phyloP scores from a whole-genome alignment of 2,888 invertebrate genomes.

The Mongoloraphidia duomilia region DNA sequence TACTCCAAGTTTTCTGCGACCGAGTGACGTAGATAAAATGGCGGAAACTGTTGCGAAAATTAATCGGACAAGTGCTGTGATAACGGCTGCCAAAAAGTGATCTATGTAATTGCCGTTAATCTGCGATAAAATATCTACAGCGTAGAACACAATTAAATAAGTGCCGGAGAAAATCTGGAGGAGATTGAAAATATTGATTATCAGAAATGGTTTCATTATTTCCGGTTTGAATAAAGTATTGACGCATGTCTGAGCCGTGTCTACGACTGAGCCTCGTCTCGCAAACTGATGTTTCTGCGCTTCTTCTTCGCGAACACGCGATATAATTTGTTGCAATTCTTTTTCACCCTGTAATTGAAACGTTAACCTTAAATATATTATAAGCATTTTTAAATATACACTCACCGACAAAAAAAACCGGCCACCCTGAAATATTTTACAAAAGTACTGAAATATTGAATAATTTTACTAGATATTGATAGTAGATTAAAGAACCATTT shows the following conservation, averaged over 20 bases:
- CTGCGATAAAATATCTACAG: constrained; percentile 54
- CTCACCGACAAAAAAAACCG: too few species aligned
- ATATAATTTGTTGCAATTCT: constrained; percentile 46
- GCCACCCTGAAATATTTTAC: too few species aligned
- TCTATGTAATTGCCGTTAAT: constrained; percentile 32
- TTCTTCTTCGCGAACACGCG: constrained; percentile 43
- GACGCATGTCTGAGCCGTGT: constrained; percentile 28
- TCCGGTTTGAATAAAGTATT: constrained; percentile 37
- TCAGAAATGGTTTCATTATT: constrained; percentile 54
- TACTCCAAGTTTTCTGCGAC: constrained; percentile 49
- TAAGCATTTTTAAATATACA: not conserved
- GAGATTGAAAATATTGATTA: constrained; percentile 57
- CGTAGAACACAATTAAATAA: constrained; percentile 65
- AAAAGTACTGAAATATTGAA: too few species aligned
- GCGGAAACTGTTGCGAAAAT: constrained; percentile 50
- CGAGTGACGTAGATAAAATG: constrained; percentile 44
- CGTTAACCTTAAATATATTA: not conserved
- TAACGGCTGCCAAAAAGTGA: constrained; percentile 46
- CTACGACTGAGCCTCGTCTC: constrained; percentile 18
- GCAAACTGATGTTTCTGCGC: constrained; percentile 23
- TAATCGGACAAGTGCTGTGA: constrained; percentile 52
- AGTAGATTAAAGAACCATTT: too few species aligned
- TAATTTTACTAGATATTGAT: too few species aligned
- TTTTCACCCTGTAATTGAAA: constrained; percentile 35
- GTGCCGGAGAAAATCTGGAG: constrained; percentile 62